Conservation (phyloP, 2,888 invertebrate genomes). For the Agrypnus murinus region DNA sequence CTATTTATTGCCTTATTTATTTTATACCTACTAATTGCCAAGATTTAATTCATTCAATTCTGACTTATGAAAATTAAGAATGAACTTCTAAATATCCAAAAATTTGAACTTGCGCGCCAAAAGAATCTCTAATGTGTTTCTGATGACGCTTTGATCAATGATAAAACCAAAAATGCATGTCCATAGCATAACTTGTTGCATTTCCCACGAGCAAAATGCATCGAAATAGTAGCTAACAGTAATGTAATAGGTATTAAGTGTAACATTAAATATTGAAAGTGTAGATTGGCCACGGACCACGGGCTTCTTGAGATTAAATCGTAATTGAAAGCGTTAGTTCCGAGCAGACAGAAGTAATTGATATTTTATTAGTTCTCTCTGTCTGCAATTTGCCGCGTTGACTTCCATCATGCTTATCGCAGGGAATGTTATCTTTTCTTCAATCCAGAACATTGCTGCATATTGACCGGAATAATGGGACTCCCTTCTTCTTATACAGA, state of each 20-base stretch:
- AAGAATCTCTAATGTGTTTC: too few species aligned
- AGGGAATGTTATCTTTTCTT: constrained; percentile 23
- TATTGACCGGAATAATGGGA: constrained; percentile 30
- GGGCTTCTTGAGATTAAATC: constrained; percentile 29
- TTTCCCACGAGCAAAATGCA: constrained; percentile 19
- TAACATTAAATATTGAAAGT: constrained; percentile 33
- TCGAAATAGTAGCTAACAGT: constrained; percentile 15
- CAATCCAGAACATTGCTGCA: constrained; percentile 28
- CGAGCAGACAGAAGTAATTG: constrained; percentile 34
- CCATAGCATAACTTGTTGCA: neutral
- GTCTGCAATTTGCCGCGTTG: constrained; percentile 38
- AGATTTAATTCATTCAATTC: too few species aligned
- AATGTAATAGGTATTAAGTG: constrained; percentile 30
- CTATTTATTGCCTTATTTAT: neutral
- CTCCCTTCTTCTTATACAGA: constrained; percentile 3
- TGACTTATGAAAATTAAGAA: too few species aligned
- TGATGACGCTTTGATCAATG: too few species aligned
- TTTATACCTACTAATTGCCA: too few species aligned
- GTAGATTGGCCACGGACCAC: constrained; percentile 16
- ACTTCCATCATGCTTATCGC: constrained; percentile 33
- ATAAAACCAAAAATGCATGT: too few species aligned
- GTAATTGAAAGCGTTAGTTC: constrained; percentile 38
- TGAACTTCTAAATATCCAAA: too few species aligned
- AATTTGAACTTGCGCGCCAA: too few species aligned
- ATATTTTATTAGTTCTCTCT: constrained; percentile 34